These are phyloP conservation scores for Poeciliopsis retropinna DNA, from an alignment of 2,113 vertebrate species.

Conservation along the genomic window DNA sequence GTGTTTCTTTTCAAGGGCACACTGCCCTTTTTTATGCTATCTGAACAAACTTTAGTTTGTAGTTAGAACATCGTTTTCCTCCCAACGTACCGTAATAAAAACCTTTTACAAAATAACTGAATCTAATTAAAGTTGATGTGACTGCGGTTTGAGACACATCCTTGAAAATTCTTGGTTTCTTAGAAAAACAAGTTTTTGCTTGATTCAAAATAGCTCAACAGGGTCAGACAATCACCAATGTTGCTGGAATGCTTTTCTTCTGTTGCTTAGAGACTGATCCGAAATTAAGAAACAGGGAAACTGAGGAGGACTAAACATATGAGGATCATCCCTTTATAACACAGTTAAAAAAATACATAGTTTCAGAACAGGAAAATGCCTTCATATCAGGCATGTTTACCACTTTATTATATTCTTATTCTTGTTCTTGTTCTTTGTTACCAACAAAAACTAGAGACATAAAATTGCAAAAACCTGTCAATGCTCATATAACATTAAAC, in stretches of 20 bases:
- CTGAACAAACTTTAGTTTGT: too few relatives aligned
- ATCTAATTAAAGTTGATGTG: neutral
- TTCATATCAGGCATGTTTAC: too few relatives aligned
- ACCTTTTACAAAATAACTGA: neutral
- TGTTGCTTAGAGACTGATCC: slow-evolving; percentile 65
- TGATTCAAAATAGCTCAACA: slow-evolving; percentile 53
- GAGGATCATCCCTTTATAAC: too few relatives aligned
- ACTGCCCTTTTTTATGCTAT: too few relatives aligned
- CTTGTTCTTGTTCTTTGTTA: too few relatives aligned
- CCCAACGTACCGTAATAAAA: neutral
- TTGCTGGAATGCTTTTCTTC: slow-evolving; percentile 48
- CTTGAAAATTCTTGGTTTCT: neutral
- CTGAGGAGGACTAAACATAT: neutral
- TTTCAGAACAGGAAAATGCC: too few relatives aligned
- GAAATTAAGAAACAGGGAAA: slow-evolving; percentile 27
- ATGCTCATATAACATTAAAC: too few relatives aligned
- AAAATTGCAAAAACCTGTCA: too few relatives aligned
- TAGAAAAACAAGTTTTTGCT: slow-evolving; percentile 25
- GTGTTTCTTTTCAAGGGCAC: too few relatives aligned
- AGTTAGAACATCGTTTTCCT: neutral
- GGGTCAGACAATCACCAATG: slow-evolving; percentile 28
- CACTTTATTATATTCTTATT: too few relatives aligned
- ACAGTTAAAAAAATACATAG: too few relatives aligned
- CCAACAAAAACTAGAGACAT: too few relatives aligned
- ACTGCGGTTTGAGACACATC: neutral